Evolutionary conservation across 2,797 vertebrate species (phyloP), one percentile per base, ranked within the genome.

Genomic region (Podargus strigoides): DNA sequence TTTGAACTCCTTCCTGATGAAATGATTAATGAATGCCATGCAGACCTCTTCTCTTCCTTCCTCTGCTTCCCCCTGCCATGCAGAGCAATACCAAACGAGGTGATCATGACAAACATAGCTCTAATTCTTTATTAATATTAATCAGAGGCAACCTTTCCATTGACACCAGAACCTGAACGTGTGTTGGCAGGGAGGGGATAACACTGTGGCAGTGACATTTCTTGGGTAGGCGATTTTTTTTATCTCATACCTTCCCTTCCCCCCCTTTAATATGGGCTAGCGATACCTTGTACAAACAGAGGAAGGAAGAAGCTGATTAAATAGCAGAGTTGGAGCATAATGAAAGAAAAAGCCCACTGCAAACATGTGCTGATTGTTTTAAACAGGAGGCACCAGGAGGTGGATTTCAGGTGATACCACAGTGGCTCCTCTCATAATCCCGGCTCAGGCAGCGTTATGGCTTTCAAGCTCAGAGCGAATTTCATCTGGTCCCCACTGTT

Each of bases 81-180:
- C 85, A 87, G 95, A 97, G 92, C 92, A 93, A 89, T 89, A 96
- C 97, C 95, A 95, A 96, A 97, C 4, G 70, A 97, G 94, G 84
- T 79, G 95, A 94, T 97, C 94, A 72, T 94, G 95, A 96, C 96
- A 97, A 97, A 97, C 85, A 94, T 32, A 85, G 94, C 95, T 93
- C 96, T 97, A 97, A 97, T 98, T 97, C 96, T 97, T 96, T 97
- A 97, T 97, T 98, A 97, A 97, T 97, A 97, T 97, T 98, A 98
- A 97, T 97, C 97, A 96, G 82, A 96, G 95, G 94, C 93, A 98
- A 97, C 90, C 97, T 97, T 98, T 97, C 88, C 88, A 91, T 32
- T 90, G 93, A 95, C 95, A 93, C 89, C 92, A 67, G 89, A 93
- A 93, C 97, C 91, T 14, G 9, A 93, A 95, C 3, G 1, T 85